Evolutionary conservation across 2,888 invertebrate genomes (phyloP).

Genomic region (Teleiodes luculella): DNA sequence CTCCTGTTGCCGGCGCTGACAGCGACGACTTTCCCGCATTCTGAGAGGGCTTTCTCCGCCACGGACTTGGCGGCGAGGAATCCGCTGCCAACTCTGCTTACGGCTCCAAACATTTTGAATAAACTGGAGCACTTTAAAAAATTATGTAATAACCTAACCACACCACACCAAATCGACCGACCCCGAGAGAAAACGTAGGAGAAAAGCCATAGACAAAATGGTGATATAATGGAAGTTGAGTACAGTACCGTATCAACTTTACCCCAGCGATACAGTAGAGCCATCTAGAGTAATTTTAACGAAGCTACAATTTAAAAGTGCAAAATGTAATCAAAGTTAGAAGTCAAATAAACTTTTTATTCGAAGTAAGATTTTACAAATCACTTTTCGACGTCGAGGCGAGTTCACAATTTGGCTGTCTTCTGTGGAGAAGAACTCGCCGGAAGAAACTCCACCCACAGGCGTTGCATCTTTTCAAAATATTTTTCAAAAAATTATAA

Average conservation of each 20-base stretch:
- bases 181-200: slow-evolving; percentile 13
- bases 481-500: too few species aligned
- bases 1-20: slow-evolving; percentile 60
- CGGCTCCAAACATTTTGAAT: slow-evolving; percentile 80
- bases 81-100: slow-evolving; percentile 79
- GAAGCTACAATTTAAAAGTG: too few species aligned
- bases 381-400: too few species aligned
- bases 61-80: slow-evolving; percentile 79
- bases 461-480: too few species aligned
- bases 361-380: too few species aligned
- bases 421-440: too few species aligned
- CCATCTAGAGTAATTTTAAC: too few species aligned
- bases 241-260: background rate
- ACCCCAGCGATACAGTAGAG: too few species aligned
- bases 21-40: slow-evolving; percentile 76
- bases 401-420: too few species aligned
- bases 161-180: slow-evolving; percentile 22
- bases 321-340: too few species aligned
- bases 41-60: slow-evolving; percentile 77
- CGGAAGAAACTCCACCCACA: too few species aligned
- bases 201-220: slow-evolving; percentile 6
- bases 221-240: background rate
- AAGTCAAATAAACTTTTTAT: too few species aligned
- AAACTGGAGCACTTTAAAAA: slow-evolving; percentile 47
- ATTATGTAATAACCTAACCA: slow-evolving; percentile 67